phyloP scores from a whole-genome alignment of 2,888 invertebrate genomes.

The Brassicogethes aeneus region DNA sequence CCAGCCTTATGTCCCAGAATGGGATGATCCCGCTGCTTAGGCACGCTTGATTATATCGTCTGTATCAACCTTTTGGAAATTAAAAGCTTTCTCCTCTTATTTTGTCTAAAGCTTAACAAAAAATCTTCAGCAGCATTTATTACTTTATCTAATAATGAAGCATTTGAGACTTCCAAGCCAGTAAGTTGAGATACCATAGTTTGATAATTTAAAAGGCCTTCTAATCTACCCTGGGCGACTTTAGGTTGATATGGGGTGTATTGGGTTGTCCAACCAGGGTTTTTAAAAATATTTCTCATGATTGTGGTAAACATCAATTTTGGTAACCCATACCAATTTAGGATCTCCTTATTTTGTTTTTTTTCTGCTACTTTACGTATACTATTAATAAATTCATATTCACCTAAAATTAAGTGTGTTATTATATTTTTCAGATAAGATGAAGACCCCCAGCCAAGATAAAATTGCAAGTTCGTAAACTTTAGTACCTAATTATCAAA shows the following conservation, averaged over 20 bases:
- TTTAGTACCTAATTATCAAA: too few species aligned
- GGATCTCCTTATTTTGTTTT: conserved; percentile 89
- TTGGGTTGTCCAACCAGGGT: conserved; percentile 99
- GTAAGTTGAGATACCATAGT: conserved; percentile 95
- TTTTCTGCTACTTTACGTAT: conserved; percentile 70
- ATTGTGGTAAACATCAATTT: conserved; percentile 97
- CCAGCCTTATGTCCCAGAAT: too few species aligned
- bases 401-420: conserved; percentile 52
- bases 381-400: conserved; percentile 78
- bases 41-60: too few species aligned
- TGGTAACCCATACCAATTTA: conserved; percentile 99
- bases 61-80: conserved; percentile 77
- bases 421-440: not conserved
- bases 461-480: conserved; percentile 4
- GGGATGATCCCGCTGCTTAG: too few species aligned
- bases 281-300: conserved; percentile 94
- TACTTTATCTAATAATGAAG: conserved; percentile 90
- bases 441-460: conserved; percentile 19
- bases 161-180: conserved; percentile 92
- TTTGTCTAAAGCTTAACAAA: conserved; percentile 77
- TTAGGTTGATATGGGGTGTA: conserved; percentile 99
- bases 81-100: conserved; percentile 77
- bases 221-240: conserved; percentile 90
- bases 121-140: conserved; percentile 98
- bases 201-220: conserved; percentile 94